A percentile compares a stretch with the other conserved stretches of the same genome.
phyloP scores from a whole-genome alignment of 2,888 invertebrate genomes.

The Parnassius apollo region DNA sequence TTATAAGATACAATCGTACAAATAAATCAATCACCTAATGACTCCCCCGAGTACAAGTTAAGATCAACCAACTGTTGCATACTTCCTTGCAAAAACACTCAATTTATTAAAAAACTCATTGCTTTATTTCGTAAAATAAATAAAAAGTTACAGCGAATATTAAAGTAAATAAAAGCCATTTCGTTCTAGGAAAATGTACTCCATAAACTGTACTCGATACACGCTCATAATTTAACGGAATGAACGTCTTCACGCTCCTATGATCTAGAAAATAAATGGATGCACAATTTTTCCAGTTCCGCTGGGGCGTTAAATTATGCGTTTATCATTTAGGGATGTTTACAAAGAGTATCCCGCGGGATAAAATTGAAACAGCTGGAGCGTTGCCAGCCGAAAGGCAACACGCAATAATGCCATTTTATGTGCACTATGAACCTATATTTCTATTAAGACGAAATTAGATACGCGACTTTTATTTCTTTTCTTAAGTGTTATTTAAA shows the following conservation, averaged over 20 bases:
- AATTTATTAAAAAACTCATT: neutral
- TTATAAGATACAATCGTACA: too few relatives aligned
- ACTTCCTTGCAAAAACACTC: neutral
- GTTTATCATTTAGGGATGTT: conserved; percentile 79
- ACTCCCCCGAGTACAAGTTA: too few relatives aligned
- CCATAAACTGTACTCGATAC: conserved; percentile 38
- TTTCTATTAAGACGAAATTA: conserved; percentile 39
- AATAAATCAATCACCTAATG: too few relatives aligned
- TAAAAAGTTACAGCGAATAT: neutral
- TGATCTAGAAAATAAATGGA: conserved; percentile 67
- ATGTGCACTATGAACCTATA: conserved; percentile 31
- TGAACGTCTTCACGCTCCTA: conserved; percentile 61
- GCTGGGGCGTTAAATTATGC: conserved; percentile 73
- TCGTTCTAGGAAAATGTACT: conserved; percentile 27
- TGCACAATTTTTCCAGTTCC: conserved; percentile 71
- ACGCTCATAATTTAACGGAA: conserved; percentile 59
- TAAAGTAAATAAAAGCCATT: conserved; percentile 31
- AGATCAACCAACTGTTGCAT: neutral
- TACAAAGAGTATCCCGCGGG: conserved; percentile 67
- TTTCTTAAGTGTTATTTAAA: conserved; percentile 8
- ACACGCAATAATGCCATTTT: conserved; percentile 45
- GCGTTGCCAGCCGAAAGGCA: conserved; percentile 59
- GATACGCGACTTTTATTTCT: conserved; percentile 16
- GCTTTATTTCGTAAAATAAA: neutral
- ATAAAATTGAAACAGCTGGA: conserved; percentile 79